Conservation (phyloP, 35 echinoderm and acorn worm genomes). For the Apostichopus parvimensis region DNA sequence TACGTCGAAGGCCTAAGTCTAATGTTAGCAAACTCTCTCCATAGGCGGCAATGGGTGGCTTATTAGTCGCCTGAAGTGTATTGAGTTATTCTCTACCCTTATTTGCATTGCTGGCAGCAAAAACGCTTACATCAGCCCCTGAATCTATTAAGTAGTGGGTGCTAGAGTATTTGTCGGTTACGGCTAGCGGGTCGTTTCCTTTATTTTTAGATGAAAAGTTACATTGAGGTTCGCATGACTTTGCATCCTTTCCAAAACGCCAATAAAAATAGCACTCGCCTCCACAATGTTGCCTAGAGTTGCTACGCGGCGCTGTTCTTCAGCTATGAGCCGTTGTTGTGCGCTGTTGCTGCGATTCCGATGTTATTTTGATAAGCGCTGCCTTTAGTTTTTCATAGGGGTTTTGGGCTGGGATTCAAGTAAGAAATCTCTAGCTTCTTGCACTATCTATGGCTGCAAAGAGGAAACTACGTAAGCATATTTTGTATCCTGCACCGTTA, state of each 20-base stretch:
- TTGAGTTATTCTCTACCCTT: neutral
- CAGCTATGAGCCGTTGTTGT: too few relatives aligned
- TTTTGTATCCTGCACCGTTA: conserved; percentile 38
- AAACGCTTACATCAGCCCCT: neutral
- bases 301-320: too few relatives aligned
- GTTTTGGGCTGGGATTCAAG: neutral
- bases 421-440: conserved; percentile 32
- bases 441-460: neutral
- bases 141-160: neutral
- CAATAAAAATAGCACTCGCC: too few relatives aligned
- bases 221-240: too few relatives aligned
- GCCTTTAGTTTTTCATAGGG: conserved; percentile 17
- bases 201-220: too few relatives aligned
- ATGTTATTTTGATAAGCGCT: too few relatives aligned
- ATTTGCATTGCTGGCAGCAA: neutral
- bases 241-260: too few relatives aligned
- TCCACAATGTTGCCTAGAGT: too few relatives aligned
- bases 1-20: conserved; percentile 36
- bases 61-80: conserved; percentile 37
- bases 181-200: too few relatives aligned
- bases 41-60: conserved; percentile 33
- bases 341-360: too few relatives aligned
- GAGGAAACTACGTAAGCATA: conserved; percentile 51
- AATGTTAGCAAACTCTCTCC: conserved; percentile 48
- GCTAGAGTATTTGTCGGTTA: neutral